Base-by-base conservation (phyloP, 1,140 invertebrate genomes). In the Triops longicaudatus region DNA sequence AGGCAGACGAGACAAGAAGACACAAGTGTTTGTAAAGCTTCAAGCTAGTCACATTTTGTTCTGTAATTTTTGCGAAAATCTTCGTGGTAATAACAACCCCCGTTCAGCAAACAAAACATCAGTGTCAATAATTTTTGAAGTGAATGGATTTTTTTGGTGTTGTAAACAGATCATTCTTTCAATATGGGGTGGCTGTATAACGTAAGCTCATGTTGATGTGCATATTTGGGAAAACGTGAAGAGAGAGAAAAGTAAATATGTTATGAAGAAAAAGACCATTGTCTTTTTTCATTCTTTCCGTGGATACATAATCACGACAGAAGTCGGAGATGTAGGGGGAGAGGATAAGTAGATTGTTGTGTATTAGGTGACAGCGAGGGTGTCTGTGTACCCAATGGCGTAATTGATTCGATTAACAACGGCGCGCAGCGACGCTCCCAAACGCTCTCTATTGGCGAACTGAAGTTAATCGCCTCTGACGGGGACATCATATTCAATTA, bases 291-390 rank as follows among this genome's bases (percentile, higher is more conserved):
- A 14, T 37, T 7, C 7, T 37, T 37, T 37, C 31, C 7, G 2
- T 37, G 31, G 50, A 63, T 17, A 63, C 50, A 22, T 22, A 63
- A 63, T 63, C 50, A 63, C 22, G 50, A 63, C 22, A 17, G 50
- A 17, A 63, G 50, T 63, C 50, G 50, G 17, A 63, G 50, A n/a
- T 63, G 50, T 37, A 63, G 50, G n/a, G 50, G 50, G 50, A 63
- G 31, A 37, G 50, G 50, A 63, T 63, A 63, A 63, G 50, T 63
- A 9, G 10, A 63, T n/a, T 63, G 50, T 63, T 63, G 50, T 63
- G 17, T 3, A 22, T 63, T 63, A 63, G 50, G 14, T 63, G 50
- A 63, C 50, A 63, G 50, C 50, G 50, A 63, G 50, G 50, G 50
- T 63, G 50, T 63, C 50, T n/a, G 50, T 22, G 50, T 63, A 22